Percentiles rank a stretch among this genome's conserved stretches.
Evolutionary conservation across 2,797 vertebrate species (phyloP).

Genomic region (Psittacula derbiana): DNA sequence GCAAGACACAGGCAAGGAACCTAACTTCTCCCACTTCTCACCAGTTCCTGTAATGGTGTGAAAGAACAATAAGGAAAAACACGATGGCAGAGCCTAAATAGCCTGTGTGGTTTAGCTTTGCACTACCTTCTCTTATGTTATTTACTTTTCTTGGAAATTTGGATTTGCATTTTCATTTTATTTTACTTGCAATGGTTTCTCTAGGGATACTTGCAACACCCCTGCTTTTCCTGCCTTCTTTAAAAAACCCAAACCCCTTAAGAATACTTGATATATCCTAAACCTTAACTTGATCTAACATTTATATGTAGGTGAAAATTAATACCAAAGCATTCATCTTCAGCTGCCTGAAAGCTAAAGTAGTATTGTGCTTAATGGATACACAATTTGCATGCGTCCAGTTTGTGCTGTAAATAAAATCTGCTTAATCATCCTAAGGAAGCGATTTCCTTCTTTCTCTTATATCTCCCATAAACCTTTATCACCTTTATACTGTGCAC

Average conservation of each 20-base stretch:
- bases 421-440: constrained; percentile 32
- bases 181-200: background rate
- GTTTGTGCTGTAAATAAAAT: constrained; percentile 54
- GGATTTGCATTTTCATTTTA: background rate
- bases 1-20: background rate
- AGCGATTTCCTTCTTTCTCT: constrained; percentile 6
- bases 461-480: constrained; percentile 34
- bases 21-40: background rate
- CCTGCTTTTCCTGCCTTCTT: background rate
- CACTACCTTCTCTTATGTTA: background rate
- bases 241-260: background rate
- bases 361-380: background rate
- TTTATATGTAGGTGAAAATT: constrained; percentile 17
- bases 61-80: background rate
- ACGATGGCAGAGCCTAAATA: background rate
- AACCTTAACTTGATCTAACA: background rate
- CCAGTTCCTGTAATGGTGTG: background rate
- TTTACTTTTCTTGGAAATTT: background rate
- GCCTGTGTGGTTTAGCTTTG: background rate
- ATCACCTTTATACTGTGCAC: constrained; percentile 14
- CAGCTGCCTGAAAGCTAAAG: constrained; percentile 29
- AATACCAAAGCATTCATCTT: background rate
- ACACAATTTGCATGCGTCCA: constrained; percentile 29
- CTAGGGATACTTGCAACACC: background rate
- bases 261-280: background rate